Evolutionary conservation across 2,797 vertebrate genomes (phyloP), one percentile per base, ranked within the genome.

Genomic region (Pogonophryne albipinna): DNA sequence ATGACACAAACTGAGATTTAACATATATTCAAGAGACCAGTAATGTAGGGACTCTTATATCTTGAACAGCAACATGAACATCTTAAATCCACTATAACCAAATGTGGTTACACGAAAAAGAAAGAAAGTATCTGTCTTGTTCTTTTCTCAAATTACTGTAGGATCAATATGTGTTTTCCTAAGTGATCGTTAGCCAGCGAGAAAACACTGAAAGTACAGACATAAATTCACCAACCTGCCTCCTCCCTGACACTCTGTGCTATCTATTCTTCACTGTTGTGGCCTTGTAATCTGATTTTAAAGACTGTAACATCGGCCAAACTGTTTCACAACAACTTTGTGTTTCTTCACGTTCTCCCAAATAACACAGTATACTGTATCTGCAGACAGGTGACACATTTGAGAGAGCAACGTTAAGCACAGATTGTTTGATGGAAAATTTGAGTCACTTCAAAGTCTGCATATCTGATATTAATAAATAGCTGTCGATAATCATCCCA

Each of bases 141-240:
- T 62, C 11, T 17, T 2, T 57, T 23, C 14, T 17, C 38, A 53
- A 20, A n/a, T 41, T 42, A 66, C 31, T 5, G 45, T 47, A 46
- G 62, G 76, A 72, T 68, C 31, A 63, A 27, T 77, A 38, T 58
- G 17, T 42, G 46, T 78, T 45, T 59, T 23, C 31, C 2, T 23
- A 45, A 13, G 15, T 8, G 4, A 14, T 38, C 3, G 10, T 46
- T 4, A 13, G 42, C 15, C 3, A 34, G 2, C 4, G 7, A 34
- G 46, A 20, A 57, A 19, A 27, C 10, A 38, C 34, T 38, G 34
- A 38, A 47, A 44, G 17, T 20, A 42, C 4, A 2, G 58, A 34
- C 2, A 46, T 31, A n/a, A 20, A 3, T n/a, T 61, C 34, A 45
- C 2, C 57, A 7, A 16, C 16, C 17, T 20, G 10, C 38, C 44